Evolutionary conservation across 2,113 vertebrate species (phyloP), one percentile per base, ranked within the genome.

Genomic region (Cephalopholis sonnerati): DNA sequence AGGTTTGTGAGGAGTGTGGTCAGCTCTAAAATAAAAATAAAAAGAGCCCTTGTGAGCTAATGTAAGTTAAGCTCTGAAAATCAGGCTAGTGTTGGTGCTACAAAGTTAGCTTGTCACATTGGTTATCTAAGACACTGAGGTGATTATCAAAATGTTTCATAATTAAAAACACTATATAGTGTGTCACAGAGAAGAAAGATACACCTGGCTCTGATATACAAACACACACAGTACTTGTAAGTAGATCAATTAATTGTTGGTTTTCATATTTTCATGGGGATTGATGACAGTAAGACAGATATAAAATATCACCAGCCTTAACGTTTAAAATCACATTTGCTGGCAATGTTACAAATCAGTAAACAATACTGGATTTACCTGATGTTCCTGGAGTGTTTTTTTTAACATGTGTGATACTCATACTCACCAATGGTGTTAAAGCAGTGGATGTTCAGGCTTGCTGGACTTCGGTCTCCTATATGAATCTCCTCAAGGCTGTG

Each of bases 401-500:
- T 44, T 44, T 39, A 7, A 20, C 59, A 10, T 0, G 11, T 4
- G 51, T 18, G 15, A 1, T 15, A 3, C 27, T 41, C 3, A 8
- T 25, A 80, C 94, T 93, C 86, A 95, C 95, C 95, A 2, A 95
- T 65, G 36, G 96, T 93, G 88, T 95, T 96, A 79, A 99, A 99
- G 73, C 94, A 91, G 81, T 97, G 96, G 87, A 99, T 95, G 75
- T 89, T 93, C 85, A 97, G 94, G 83, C 95, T 95, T 2, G 92
- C 20, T 15, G 96, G 95, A 57, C 94, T 96, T 44, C 89, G 94
- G 46, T 95, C 97, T 17, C 93, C 93, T n/a, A 98, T 85, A 44
- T 96, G 96, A 93, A 99, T 95, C 91, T 97, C 94, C 82, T 97
- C 96, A 86, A 99, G 94, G 78, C 91, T 92, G 76, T 92, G 94